Evolutionary conservation across 2,113 vertebrate genomes (phyloP).

Genomic region (Indicator maculatus): DNA sequence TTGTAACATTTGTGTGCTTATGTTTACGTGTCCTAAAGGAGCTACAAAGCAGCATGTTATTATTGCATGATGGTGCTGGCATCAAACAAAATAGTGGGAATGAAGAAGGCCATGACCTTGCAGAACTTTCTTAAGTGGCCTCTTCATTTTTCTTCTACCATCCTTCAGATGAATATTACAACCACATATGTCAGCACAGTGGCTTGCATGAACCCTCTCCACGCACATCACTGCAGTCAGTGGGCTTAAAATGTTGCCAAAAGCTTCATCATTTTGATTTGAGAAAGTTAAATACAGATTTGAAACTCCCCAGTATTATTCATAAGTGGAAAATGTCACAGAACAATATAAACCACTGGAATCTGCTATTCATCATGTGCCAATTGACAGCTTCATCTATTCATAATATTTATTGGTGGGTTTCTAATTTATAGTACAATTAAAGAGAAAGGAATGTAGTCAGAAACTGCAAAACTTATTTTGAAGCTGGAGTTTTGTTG

Average conservation of each 20-base stretch:
- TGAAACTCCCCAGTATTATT: background rate
- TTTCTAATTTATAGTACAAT: slow-evolving; percentile 15
- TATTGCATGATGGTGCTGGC: background rate
- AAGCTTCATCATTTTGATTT: background rate
- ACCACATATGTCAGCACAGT: background rate
- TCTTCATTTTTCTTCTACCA: background rate
- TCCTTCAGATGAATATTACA: background rate
- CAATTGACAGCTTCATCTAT: background rate
- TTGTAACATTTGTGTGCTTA: background rate
- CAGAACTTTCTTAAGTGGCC: background rate
- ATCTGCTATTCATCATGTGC: background rate
- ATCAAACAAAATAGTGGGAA: background rate
- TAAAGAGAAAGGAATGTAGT: background rate
- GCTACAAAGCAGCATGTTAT: background rate
- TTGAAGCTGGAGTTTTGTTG: slow-evolving; percentile 29
- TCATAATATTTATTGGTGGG: slow-evolving; percentile 32
- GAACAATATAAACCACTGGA: background rate
- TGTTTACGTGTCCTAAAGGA: background rate
- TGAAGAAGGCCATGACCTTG: background rate
- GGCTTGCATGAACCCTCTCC: background rate
- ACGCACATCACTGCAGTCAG: background rate
- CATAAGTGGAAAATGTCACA: background rate
- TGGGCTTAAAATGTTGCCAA: background rate
- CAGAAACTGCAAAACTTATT: slow-evolving; percentile 36
- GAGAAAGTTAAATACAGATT: background rate